These are phyloP conservation scores for Poecilia gillii DNA, from an alignment of 2,797 vertebrate genomes.

Conservation along the genomic window DNA sequence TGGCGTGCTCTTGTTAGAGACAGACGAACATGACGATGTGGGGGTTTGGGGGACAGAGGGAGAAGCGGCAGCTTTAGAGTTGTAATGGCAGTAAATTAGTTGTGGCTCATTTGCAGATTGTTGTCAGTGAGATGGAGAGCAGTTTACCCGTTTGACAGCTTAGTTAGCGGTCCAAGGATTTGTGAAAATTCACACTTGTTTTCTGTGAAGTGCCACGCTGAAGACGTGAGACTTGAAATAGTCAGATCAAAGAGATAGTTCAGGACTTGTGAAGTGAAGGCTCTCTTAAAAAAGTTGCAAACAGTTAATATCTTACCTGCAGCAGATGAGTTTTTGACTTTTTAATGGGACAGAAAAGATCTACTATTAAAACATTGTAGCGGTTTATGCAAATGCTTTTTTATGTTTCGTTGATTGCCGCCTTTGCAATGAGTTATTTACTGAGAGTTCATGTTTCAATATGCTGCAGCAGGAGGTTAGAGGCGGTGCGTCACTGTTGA, in stretches of 20 bases:
- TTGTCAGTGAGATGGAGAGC: constrained; percentile 73
- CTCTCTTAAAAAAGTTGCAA: background rate
- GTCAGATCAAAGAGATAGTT: constrained; percentile 29
- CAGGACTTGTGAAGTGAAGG: background rate
- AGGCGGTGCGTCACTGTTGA: background rate
- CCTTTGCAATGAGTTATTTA: background rate
- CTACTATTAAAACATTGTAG: background rate
- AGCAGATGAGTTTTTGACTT: background rate
- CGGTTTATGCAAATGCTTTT: background rate
- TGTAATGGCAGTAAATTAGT: constrained; percentile 76
- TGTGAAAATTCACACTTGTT: constrained; percentile 83
- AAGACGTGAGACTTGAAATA: constrained; percentile 59
- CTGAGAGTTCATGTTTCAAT: background rate
- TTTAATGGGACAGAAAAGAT: background rate
- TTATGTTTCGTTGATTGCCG: background rate
- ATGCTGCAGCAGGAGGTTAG: too few relatives aligned
- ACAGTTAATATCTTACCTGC: background rate
- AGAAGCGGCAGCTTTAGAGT: constrained; percentile 65
- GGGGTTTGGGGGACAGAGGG: constrained; percentile 31
- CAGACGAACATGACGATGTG: constrained; percentile 25
- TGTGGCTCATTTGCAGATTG: constrained; percentile 80
- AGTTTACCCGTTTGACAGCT: constrained; percentile 83
- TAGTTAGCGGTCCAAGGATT: constrained; percentile 82
- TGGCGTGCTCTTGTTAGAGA: constrained; percentile 58
- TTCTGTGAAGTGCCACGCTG: constrained; percentile 68